phyloP scores from a whole-genome alignment of 2,797 vertebrate species.

The Macropodus opercularis region DNA sequence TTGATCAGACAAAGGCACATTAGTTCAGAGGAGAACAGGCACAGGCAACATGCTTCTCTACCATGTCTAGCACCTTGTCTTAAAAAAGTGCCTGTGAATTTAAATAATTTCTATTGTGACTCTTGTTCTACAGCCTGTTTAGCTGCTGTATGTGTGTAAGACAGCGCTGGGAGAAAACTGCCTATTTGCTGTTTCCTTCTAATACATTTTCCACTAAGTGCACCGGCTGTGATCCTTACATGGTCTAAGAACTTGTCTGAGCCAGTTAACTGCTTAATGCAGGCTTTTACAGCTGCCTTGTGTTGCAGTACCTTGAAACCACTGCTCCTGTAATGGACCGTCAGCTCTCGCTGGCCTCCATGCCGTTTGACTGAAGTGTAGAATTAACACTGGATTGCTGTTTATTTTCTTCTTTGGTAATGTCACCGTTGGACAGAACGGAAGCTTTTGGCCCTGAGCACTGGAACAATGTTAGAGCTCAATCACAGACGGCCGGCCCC shows the following conservation, averaged over 20 bases:
- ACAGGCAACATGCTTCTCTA: background rate
- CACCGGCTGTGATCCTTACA: slow-evolving; percentile 36
- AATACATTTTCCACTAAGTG: slow-evolving; percentile 48
- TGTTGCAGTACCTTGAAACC: slow-evolving; percentile 46
- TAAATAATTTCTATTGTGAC: slow-evolving; percentile 12
- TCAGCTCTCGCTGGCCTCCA: slow-evolving; percentile 45
- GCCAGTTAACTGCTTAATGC: slow-evolving; percentile 36
- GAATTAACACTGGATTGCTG: slow-evolving; percentile 56
- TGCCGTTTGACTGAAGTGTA: slow-evolving; percentile 64
- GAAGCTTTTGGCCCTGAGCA: slow-evolving; percentile 54
- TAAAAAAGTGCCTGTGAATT: background rate
- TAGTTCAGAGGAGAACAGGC: background rate
- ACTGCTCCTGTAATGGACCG: slow-evolving; percentile 51
- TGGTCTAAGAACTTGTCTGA: slow-evolving; percentile 33
- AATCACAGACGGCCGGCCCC: slow-evolving; percentile 57
- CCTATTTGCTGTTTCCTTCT: slow-evolving; percentile 35
- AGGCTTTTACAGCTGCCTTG: slow-evolving; percentile 31
- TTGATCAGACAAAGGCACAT: background rate
- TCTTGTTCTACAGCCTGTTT: slow-evolving; percentile 6
- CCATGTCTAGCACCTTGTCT: slow-evolving; percentile 1
- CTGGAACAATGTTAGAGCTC: slow-evolving; percentile 49
- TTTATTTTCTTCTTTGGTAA: slow-evolving; percentile 61
- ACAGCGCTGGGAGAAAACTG: slow-evolving; percentile 38
- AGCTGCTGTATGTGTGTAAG: slow-evolving; percentile 35
- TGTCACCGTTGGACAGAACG: slow-evolving; percentile 63